Conservation (phyloP, 2,113 vertebrate species). For the Bufo gargarizans region DNA sequence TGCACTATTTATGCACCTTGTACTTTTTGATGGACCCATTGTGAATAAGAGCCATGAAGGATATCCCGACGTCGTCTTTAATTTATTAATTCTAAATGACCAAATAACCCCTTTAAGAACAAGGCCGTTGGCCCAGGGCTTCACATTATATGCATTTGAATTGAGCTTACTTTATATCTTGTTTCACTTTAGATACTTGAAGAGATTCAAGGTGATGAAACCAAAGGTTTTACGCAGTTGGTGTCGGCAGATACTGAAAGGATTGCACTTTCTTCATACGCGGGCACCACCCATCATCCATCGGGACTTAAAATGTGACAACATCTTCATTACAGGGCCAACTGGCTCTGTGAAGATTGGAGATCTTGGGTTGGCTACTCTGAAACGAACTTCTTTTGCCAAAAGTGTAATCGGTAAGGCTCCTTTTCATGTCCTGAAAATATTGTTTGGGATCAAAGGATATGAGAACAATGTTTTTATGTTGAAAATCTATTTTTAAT, state of each 20-base stretch:
- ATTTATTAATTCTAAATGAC: no score
- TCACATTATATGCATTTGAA: background rate
- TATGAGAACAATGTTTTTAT: background rate
- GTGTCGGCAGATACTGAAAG: conserved; percentile 98
- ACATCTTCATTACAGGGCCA: conserved; percentile 98
- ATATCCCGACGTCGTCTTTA: no score
- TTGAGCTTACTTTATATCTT: no score
- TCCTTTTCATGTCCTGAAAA: background rate
- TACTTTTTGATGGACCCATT: no score
- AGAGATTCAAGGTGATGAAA: conserved; percentile 98
- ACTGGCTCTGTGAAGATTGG: conserved; percentile 98
- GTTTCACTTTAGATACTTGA: conserved; percentile 83
- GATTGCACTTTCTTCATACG: conserved; percentile 94
- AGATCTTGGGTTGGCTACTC: conserved; percentile 92
- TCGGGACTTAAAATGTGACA: conserved; percentile 97
- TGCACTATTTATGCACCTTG: no score
- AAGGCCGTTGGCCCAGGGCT: background rate
- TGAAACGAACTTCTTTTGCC: conserved; percentile 95
- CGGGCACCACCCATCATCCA: conserved; percentile 97
- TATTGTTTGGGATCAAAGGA: background rate
- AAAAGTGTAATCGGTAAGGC: conserved; percentile 96
- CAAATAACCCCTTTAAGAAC: background rate
- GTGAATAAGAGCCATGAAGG: no score
- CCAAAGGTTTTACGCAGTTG: conserved; percentile 95
- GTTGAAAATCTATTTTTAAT: background rate